Percentiles rank a stretch among this genome's conserved stretches.
Conservation (phyloP, 1,140 invertebrate genomes). For the Diploscapter pachys region DNA sequence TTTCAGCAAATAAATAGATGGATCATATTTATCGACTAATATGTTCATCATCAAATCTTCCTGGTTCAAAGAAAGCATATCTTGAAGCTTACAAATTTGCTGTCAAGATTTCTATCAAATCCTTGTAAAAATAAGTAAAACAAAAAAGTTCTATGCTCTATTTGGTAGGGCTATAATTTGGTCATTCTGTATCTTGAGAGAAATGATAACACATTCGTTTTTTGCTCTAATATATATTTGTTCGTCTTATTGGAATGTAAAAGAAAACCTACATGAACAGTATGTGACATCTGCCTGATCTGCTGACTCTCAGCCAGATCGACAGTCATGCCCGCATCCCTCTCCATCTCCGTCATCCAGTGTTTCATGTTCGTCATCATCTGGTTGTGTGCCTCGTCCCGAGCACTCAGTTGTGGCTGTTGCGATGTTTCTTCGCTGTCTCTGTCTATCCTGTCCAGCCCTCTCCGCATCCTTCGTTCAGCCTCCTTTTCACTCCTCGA, state of each 20-base stretch:
- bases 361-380: conserved; percentile 47
- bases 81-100: too few species aligned
- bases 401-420: not conserved
- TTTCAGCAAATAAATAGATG: too few species aligned
- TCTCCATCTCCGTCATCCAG: conserved; percentile 48
- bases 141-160: too few species aligned
- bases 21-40: too few species aligned
- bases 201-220: too few species aligned
- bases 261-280: conserved; percentile 34
- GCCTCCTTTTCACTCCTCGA: conserved; percentile 1
- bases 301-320: conserved; percentile 44
- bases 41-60: too few species aligned
- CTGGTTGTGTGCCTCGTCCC: conserved; percentile 5
- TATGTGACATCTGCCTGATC: conserved; percentile 39
- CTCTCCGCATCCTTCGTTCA: conserved; percentile 5
- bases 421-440: not conserved
- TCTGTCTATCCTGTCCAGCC: not conserved
- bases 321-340: conserved; percentile 52
- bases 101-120: too few species aligned
- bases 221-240: too few species aligned
- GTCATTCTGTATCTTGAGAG: too few species aligned
- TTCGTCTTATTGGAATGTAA: not conserved
- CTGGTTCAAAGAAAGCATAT: too few species aligned
- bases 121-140: too few species aligned
- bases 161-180: too few species aligned